Percentiles rank a stretch among this genome's conserved stretches.
Evolutionary conservation across 1,140 invertebrate genomes (phyloP).

Genomic region (Bombus breviceps): DNA sequence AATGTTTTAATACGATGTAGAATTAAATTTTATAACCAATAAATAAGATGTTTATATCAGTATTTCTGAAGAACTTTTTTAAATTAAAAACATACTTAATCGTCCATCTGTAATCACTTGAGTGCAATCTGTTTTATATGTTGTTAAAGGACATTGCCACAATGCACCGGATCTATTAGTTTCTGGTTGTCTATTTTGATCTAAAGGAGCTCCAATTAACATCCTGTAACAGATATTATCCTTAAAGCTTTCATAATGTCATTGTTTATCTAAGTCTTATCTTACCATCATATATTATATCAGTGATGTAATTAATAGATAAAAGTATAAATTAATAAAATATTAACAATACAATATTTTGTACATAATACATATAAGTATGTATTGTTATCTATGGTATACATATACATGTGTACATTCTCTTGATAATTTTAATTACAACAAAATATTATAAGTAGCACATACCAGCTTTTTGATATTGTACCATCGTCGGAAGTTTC

Average conservation of each 20-base stretch:
- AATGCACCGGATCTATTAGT: constrained; percentile 94
- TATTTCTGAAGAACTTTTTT: constrained; percentile 2
- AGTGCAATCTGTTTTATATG: constrained; percentile 87
- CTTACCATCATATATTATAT: not conserved
- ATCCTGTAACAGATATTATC: constrained; percentile 85
- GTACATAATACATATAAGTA: not conserved
- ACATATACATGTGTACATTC: not conserved
- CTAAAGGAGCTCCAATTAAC: constrained; percentile 95
- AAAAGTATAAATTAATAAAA: not conserved
- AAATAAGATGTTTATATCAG: constrained; percentile 35
- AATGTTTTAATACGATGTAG: constrained; percentile 8
- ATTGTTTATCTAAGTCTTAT: not conserved
- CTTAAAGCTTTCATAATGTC: no score
- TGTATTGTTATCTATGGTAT: not conserved
- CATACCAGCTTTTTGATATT: constrained; percentile 86
- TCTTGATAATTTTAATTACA: not conserved
- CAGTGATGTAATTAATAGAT: not conserved
- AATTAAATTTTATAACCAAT: constrained; percentile 10
- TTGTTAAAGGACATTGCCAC: constrained; percentile 92
- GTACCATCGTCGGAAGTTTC: constrained; percentile 79
- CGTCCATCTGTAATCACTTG: constrained; percentile 94
- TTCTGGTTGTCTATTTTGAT: constrained; percentile 91
- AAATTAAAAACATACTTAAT: constrained; percentile 84
- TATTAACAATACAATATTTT: not conserved
- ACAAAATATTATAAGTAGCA: constrained; percentile 40